Evolutionary conservation across 2,888 invertebrate genomes (phyloP), one percentile per base, ranked within the genome.

Genomic region (Punctoribates punctum): DNA sequence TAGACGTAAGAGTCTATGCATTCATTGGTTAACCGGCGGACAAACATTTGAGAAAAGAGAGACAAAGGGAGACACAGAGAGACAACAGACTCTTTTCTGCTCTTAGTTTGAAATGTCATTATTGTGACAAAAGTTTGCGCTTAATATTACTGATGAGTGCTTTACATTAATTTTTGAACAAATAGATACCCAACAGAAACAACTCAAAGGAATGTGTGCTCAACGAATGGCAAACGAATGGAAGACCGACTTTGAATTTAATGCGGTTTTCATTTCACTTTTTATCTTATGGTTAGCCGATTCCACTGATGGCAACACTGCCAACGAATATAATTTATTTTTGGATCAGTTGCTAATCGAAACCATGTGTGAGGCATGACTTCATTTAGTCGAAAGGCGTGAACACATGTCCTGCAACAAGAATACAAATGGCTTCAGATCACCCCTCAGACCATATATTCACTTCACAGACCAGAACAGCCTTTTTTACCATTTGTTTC

Each of bases 131-230:
- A 62, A 62, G 62, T 62, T 62, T 62, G 62, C 62, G 29, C 29
- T 62, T 62, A 62, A 62, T 62, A 62, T 62, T 62, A 62, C 62
- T 62, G 15, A 2, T 62, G 27, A 29, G 62, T 62, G 29, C 15
- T 62, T 62, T 23, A 62, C 62, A 62, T 62, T 62, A 62, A 62
- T 62, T 62, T 62, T 62, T 62, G 62, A 62, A 25, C 29, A 62
- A 62, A 62, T 34, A 62, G 27, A 27, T 27, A 57, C 23, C 27
- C 62, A 17, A 62, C 27, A 62, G 3, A 29, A 11, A 9, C 29
- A 62, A 29, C 25, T 9, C 29, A 27, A 29, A 3, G 15, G 15
- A 62, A 29, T 62, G 48, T 48, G 8, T 48, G 48, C 13, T 13
- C 17, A 48, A 48, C 13, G 48, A 48, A 48, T 48, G 13, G 62